Evolutionary conservation across 2,113 vertebrate genomes (phyloP).

Genomic region (Picathartes gymnocephalus): DNA sequence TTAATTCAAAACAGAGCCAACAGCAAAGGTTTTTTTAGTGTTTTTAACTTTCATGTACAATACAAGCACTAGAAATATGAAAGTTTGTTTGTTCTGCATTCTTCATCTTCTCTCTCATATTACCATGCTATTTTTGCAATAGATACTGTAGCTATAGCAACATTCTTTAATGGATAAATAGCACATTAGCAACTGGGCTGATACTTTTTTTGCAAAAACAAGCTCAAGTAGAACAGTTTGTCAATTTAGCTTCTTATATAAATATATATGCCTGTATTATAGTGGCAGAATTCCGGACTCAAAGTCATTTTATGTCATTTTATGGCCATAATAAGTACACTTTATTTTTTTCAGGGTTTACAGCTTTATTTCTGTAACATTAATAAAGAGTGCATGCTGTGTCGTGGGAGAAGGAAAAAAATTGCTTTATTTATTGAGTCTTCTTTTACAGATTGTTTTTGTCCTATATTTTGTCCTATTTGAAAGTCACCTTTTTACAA

Average conservation of each 20-base stretch:
- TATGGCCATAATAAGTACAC: neutral
- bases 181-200: neutral
- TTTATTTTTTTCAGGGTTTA: slow-evolving; percentile 1
- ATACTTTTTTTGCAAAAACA: slow-evolving; percentile 22
- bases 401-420: neutral
- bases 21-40: neutral
- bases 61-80: neutral
- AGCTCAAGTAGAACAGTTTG: neutral
- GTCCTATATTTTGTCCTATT: slow-evolving; percentile 6
- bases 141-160: slow-evolving; percentile 58
- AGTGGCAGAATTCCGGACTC: neutral
- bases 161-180: slow-evolving; percentile 58
- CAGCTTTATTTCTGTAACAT: neutral
- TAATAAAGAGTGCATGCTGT: neutral
- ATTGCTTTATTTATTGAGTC: neutral
- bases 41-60: neutral
- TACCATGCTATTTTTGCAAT: slow-evolving; percentile 51
- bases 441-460: neutral
- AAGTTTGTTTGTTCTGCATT: slow-evolving; percentile 37
- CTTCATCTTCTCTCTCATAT: neutral
- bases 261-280: neutral
- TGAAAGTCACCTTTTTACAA: slow-evolving; percentile 28
- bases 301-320: neutral
- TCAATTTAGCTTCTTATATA: neutral
- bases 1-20: slow-evolving; percentile 1